phyloP scores from a whole-genome alignment of 2,797 vertebrate species.

The Malurus splendens region DNA sequence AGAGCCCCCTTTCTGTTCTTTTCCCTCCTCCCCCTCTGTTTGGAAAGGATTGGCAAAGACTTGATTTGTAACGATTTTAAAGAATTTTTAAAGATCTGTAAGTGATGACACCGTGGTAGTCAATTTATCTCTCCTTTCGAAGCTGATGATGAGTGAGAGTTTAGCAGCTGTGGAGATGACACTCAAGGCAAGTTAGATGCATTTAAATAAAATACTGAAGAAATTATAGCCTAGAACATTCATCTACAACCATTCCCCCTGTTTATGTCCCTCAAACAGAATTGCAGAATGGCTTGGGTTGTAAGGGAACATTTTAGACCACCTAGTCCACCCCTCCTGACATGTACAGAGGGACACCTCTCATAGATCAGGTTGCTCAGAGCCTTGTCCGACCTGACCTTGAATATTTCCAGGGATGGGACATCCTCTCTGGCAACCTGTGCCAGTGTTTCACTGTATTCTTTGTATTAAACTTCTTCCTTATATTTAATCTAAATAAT shows the following conservation, averaged over 20 bases:
- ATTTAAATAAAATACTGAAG: not conserved
- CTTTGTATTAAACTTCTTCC: not conserved
- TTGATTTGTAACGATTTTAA: not conserved
- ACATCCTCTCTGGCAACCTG: not conserved
- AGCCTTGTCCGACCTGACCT: not conserved
- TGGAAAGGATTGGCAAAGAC: not conserved
- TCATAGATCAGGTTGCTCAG: not conserved
- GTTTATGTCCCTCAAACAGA: not conserved
- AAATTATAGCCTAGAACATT: not conserved
- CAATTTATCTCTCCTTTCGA: not conserved
- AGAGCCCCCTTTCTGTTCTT: not conserved
- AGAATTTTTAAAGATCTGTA: not conserved
- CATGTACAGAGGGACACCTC: not conserved
- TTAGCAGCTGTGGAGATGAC: not conserved
- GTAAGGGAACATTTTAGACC: not conserved
- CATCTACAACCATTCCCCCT: accelerated
- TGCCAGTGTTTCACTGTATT: not conserved
- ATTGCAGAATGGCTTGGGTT: not conserved
- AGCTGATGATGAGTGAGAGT: not conserved
- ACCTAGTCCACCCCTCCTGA: not conserved
- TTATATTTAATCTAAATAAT: not conserved
- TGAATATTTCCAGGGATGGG: not conserved
- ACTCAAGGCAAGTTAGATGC: not conserved
- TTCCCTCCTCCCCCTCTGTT: not conserved
- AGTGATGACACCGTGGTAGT: accelerated